Percentiles rank a stretch among this genome's conserved stretches.
These are phyloP conservation scores for Epirrhoe tristata DNA, from an alignment of 2,888 invertebrate genomes.

Conservation along the genomic window DNA sequence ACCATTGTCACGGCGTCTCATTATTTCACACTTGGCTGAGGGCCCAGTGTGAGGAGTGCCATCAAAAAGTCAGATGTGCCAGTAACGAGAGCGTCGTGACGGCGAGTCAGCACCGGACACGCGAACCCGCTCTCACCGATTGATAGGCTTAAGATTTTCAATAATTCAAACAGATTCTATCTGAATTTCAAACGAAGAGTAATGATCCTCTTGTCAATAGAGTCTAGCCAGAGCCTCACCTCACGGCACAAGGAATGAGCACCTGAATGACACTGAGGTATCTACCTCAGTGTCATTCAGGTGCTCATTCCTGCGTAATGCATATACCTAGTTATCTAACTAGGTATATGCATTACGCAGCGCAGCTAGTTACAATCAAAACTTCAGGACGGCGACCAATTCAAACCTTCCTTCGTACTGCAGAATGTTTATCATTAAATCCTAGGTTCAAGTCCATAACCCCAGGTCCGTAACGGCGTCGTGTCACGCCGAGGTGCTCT, in stretches of 20 bases:
- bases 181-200: constrained; percentile 27
- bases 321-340: too few species aligned
- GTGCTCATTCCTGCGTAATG: too few species aligned
- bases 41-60: constrained; percentile 25
- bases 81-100: constrained; percentile 54
- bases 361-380: too few species aligned
- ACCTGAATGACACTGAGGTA: too few species aligned
- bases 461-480: constrained; percentile 17
- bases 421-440: constrained; percentile 12
- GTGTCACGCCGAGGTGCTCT: constrained; percentile 19
- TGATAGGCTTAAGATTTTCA: constrained; percentile 24
- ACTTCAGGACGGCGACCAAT: not conserved
- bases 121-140: constrained; percentile 21
- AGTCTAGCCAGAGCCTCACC: not conserved
- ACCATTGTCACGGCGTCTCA: constrained; percentile 53
- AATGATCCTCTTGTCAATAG: constrained; percentile 37
- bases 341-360: too few species aligned
- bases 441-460: constrained; percentile 17
- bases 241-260: constrained; percentile 8
- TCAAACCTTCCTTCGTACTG: constrained; percentile 9
- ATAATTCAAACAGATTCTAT: constrained; percentile 28
- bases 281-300: too few species aligned
- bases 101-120: constrained; percentile 36
- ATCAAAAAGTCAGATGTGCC: constrained; percentile 50
- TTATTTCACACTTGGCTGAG: constrained; percentile 49